These are phyloP conservation scores for Tachystola acroxantha DNA, from an alignment of 2,888 invertebrate genomes.

Conservation along the genomic window DNA sequence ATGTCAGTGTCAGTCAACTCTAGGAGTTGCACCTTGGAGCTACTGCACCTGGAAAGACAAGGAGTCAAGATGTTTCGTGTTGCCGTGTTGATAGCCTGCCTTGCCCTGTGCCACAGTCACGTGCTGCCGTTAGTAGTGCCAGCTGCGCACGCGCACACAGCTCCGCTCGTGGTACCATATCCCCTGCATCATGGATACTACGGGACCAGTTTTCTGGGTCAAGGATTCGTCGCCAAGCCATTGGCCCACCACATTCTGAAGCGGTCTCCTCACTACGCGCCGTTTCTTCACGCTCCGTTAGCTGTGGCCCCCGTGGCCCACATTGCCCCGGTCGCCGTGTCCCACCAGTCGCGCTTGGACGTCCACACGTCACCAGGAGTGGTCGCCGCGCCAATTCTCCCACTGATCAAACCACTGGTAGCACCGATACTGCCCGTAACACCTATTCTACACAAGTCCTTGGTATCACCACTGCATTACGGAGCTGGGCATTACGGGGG, in stretches of 20 bases:
- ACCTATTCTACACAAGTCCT: slow-evolving; percentile 31
- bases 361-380: slow-evolving; percentile 51
- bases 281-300: slow-evolving; percentile 30
- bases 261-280: slow-evolving; percentile 46
- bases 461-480: slow-evolving; percentile 26
- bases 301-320: slow-evolving; percentile 29
- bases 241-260: slow-evolving; percentile 49
- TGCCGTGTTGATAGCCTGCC: slow-evolving; percentile 33
- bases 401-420: slow-evolving; percentile 38
- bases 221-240: slow-evolving; percentile 16
- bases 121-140: slow-evolving; percentile 40
- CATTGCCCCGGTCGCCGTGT: slow-evolving; percentile 62
- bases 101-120: slow-evolving; percentile 42
- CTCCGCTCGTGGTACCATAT: slow-evolving; percentile 38
- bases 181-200: slow-evolving; percentile 24
- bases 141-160: slow-evolving; percentile 26
- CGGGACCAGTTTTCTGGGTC: slow-evolving; percentile 25
- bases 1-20: slow-evolving; percentile 33
- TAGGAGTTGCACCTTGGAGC: slow-evolving; percentile 15
- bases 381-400: slow-evolving; percentile 27
- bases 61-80: slow-evolving; percentile 41
- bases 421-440: slow-evolving; percentile 38
- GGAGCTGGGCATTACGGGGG: slow-evolving; percentile 23
- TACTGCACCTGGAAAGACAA: slow-evolving; percentile 7
- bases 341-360: slow-evolving; percentile 74